Conservation (phyloP, 1,140 invertebrate genomes). For the Drosophila sp. region DNA sequence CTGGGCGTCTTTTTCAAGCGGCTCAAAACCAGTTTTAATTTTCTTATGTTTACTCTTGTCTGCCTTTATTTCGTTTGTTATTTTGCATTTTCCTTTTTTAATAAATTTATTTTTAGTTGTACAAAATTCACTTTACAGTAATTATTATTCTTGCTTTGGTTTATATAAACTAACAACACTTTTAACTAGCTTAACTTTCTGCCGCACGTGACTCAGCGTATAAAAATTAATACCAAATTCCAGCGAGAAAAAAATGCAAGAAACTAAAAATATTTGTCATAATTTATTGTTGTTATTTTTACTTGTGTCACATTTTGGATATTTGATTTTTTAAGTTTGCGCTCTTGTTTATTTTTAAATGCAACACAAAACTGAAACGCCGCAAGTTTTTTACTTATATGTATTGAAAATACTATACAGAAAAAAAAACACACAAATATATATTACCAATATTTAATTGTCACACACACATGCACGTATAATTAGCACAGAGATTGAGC, state of each 20-base stretch:
- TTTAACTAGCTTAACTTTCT: not conserved
- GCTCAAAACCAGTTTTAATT: constrained; percentile 62
- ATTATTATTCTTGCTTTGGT: constrained; percentile 3
- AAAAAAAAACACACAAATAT: constrained; percentile 31
- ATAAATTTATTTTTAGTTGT: not conserved
- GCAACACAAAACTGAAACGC: not conserved
- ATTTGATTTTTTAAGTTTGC: constrained; percentile 15
- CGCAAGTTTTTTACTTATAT: constrained; percentile 26
- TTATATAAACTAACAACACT: not conserved
- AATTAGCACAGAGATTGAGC: constrained; percentile 1
- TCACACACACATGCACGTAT: constrained; percentile 1
- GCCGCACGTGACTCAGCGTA: constrained; percentile 29
- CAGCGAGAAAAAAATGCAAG: constrained; percentile 8
- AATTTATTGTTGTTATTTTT: constrained; percentile 19
- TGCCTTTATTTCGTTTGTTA: constrained; percentile 14
- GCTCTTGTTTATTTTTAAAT: constrained; percentile 34
- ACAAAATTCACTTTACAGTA: constrained; percentile 40
- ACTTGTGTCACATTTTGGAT: not conserved
- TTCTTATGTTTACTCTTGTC: constrained; percentile 22
- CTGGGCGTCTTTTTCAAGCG: constrained; percentile 53
- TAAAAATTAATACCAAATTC: constrained; percentile 10
- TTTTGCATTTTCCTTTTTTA: constrained; percentile 24
- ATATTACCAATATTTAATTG: constrained; percentile 57
- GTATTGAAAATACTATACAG: constrained; percentile 14
- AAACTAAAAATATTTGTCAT: constrained; percentile 14